phyloP scores from a whole-genome alignment of 1,140 invertebrate species.

The Ips nitidus region DNA sequence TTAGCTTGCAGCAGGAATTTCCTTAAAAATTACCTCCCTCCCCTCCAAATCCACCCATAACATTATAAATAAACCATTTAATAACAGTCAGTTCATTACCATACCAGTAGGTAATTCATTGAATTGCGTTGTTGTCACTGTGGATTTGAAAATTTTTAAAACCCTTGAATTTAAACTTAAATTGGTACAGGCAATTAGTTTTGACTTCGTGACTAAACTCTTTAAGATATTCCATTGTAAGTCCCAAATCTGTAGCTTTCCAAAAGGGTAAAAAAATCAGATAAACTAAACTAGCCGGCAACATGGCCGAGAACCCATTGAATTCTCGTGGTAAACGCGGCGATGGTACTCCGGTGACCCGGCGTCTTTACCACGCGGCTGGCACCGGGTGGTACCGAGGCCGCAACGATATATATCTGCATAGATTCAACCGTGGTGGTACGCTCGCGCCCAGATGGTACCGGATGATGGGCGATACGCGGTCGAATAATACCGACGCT shows the following conservation, averaged over 20 bases:
- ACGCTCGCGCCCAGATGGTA: constrained; percentile 11
- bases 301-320: constrained; percentile 23
- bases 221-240: too few relatives aligned
- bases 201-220: too few relatives aligned
- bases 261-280: neutral
- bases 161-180: too few relatives aligned
- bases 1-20: constrained; percentile 8
- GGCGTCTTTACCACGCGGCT: constrained; percentile 28
- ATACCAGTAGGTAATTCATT: constrained; percentile 16
- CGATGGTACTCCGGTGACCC: constrained; percentile 23
- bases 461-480: neutral
- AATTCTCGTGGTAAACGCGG: constrained; percentile 28
- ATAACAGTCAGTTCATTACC: constrained; percentile 13
- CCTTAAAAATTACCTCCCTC: constrained; percentile 5
- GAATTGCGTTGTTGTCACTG: constrained; percentile 4
- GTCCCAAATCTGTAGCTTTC: too few relatives aligned
- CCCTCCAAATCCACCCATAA: neutral
- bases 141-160: too few relatives aligned
- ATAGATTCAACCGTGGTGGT: constrained; percentile 9
- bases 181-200: too few relatives aligned
- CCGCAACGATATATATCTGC: constrained; percentile 26
- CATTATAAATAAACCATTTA: constrained; percentile 5
- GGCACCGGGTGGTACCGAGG: constrained; percentile 31
- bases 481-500: too few relatives aligned
- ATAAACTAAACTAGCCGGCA: constrained; percentile 1